Base-by-base conservation (phyloP, 2,888 invertebrate genomes). In the Watsonalla binaria region DNA sequence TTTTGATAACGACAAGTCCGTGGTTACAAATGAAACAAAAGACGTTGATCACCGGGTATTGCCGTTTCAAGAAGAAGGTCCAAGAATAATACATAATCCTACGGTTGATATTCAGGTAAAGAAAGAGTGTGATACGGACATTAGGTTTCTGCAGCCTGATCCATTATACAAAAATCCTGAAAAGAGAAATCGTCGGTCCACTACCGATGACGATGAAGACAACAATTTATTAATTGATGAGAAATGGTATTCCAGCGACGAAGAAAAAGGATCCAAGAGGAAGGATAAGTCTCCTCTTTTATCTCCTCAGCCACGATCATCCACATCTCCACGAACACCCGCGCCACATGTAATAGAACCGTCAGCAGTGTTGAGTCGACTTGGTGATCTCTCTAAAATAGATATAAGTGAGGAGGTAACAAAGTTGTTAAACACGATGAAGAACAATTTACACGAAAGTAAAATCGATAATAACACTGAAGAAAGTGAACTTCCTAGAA, bases 211-310 rank as follows among this genome's bases (percentile, higher is more conserved):
- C 53, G 92, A 92, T 57, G 93, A 93, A 68, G 92, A 92, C 61
- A 92, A 92, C 55, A 92, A 92, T 76, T 80, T 92, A 62, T 80
- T 89, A 58, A 92, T 92, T 57, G 92, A 92, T 63, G 92, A 92
- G 66, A 93, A 94, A 80, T 96, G 96, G 94, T 96, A 96, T 74
- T 96, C 96, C 2, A 96, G 95, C 74, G 96, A 96, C 65, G 95
- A 95, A 65, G 94, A 94, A 68, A 95, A 94, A 57, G 75, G 78
- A 34, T 71, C 58, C 24, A 90, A 84, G 69, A 82, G 74, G 54
- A 88, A 11, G 11, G 42, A 42, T 11, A 42, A 80, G 57, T 88
- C 91, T 34, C 88, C 87, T 11, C 67, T 63, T 48, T 75, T 78
- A 42, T 87, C 90, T n/a, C 88, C 88, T 45, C 71, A 68, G 61